Evolutionary conservation across 2,888 invertebrate species (phyloP).

Genomic region (Tridacna gigas): DNA sequence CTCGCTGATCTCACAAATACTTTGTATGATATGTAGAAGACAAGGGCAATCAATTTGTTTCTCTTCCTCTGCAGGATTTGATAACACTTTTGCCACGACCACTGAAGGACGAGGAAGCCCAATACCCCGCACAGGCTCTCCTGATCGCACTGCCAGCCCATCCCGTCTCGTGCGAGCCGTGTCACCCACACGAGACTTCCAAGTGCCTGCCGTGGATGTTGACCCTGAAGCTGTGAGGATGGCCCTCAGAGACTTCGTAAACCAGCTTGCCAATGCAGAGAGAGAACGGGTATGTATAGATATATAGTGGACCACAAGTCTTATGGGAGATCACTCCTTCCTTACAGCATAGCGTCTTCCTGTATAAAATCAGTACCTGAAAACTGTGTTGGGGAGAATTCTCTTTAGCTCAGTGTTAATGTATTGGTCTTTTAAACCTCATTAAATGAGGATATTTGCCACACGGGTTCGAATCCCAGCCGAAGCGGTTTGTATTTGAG

Average conservation of each 20-base stretch:
- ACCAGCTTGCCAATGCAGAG: constrained; percentile 96
- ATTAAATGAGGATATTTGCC: no score
- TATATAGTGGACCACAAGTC: background rate
- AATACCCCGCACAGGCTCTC: constrained; percentile 84
- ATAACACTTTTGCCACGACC: constrained; percentile 84
- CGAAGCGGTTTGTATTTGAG: no score
- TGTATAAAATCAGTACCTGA: no score
- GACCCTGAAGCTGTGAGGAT: constrained; percentile 96
- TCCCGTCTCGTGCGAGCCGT: constrained; percentile 67
- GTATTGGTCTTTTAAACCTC: no score
- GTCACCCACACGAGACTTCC: constrained; percentile 71
- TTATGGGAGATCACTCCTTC: no score
- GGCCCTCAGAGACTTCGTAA: constrained; percentile 95
- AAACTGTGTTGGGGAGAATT: no score
- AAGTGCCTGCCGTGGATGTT: constrained; percentile 89
- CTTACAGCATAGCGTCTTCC: no score
- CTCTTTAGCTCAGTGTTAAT: no score
- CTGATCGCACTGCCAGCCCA: constrained; percentile 78
- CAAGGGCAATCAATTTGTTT: no score
- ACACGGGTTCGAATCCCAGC: no score
- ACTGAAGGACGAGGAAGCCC: constrained; percentile 84
- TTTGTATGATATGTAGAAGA: no score
- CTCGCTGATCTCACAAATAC: no score
- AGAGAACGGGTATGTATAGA: constrained; percentile 91
- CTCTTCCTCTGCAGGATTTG: constrained; percentile 78